These are phyloP conservation scores for Dromiciops gliroides DNA, from an alignment of 2,113 vertebrate genomes.

Conservation along the genomic window DNA sequence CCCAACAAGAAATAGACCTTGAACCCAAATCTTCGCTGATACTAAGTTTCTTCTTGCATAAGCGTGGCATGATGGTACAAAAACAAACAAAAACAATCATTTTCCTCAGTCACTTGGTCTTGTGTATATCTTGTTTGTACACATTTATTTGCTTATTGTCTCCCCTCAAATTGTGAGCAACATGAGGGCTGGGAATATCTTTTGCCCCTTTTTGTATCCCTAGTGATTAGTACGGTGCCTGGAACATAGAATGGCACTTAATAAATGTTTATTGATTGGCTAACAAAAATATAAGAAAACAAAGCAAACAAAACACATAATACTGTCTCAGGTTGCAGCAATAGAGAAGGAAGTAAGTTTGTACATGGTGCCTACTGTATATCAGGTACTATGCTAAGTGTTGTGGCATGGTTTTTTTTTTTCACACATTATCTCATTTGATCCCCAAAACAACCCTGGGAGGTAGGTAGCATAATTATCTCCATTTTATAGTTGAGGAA, in stretches of 20 bases:
- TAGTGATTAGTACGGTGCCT: background rate
- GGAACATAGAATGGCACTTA: background rate
- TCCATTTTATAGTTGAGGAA: background rate
- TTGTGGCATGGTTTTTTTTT: background rate
- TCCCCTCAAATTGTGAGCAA: background rate
- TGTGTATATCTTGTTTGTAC: background rate
- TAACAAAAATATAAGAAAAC: background rate
- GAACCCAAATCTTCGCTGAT: background rate
- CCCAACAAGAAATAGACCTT: background rate
- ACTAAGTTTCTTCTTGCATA: background rate
- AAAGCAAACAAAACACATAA: background rate
- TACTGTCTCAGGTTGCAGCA: background rate
- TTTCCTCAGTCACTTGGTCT: background rate
- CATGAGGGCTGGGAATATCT: background rate
- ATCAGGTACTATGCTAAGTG: background rate
- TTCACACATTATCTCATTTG: background rate
- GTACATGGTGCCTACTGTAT: background rate
- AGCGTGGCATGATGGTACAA: background rate
- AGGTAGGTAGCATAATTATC: background rate
- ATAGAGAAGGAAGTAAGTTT: background rate
- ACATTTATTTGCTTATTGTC: background rate
- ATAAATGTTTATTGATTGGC: background rate
- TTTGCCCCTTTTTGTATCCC: background rate
- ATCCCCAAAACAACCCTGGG: background rate
- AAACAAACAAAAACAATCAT: background rate